Conservation (phyloP, 2,797 vertebrate species). For the Crocodylus rhombifer region DNA sequence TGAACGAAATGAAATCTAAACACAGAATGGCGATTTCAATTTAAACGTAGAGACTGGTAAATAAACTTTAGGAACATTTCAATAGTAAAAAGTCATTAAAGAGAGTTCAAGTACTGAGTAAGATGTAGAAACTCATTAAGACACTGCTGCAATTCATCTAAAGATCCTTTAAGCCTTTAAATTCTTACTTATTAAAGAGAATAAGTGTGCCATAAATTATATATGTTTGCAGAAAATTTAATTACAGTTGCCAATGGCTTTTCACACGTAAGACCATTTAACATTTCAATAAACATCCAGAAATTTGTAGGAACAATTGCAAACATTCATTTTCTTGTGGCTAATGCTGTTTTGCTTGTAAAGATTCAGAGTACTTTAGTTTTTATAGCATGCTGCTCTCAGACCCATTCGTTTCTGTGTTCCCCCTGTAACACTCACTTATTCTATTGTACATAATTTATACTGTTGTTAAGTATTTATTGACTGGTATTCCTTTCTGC, state of each 20-base stretch:
- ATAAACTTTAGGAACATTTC: constrained; percentile 52
- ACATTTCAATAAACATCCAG: constrained; percentile 26
- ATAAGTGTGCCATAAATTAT: constrained; percentile 21
- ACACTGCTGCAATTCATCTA: constrained; percentile 31
- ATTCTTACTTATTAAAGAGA: constrained; percentile 50
- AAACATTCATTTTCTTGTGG: constrained; percentile 14
- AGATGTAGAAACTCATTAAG: constrained; percentile 52
- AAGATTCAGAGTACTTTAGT: neutral
- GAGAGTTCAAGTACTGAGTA: constrained; percentile 41
- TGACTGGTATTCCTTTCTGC: constrained; percentile 40
- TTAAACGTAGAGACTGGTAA: constrained; percentile 24
- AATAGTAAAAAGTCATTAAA: constrained; percentile 40
- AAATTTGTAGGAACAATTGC: constrained; percentile 12
- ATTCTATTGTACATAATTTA: constrained; percentile 54
- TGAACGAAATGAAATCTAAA: neutral
- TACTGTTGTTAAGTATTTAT: constrained; percentile 57
- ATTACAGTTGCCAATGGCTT: constrained; percentile 51
- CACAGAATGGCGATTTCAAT: neutral
- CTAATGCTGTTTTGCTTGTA: neutral
- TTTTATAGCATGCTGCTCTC: constrained; percentile 24
- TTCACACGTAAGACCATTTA: constrained; percentile 32
- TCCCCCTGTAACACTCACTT: constrained; percentile 11
- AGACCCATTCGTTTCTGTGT: constrained; percentile 25
- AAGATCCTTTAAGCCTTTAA: constrained; percentile 63
- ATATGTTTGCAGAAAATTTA: constrained; percentile 36